A percentile compares a stretch with the other conserved stretches of the same genome.
These are phyloP conservation scores for Drosophila rufa DNA, from an alignment of 1,140 invertebrate genomes.

Conservation along the genomic window DNA sequence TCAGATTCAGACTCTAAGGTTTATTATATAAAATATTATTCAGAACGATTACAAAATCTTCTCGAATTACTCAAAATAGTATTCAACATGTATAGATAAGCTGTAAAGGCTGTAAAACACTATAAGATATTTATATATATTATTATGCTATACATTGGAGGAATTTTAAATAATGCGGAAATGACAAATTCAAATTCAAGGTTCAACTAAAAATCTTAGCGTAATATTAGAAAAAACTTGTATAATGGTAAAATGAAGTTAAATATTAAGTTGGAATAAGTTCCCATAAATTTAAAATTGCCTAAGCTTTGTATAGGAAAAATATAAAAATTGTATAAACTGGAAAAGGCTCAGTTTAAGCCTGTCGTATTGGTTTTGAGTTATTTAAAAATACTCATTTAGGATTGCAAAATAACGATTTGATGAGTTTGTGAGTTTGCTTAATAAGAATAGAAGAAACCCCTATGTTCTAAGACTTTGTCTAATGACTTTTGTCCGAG, in stretches of 20 bases:
- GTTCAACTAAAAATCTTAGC: background rate
- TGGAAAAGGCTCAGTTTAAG: too few relatives aligned
- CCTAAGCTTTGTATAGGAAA: too few relatives aligned
- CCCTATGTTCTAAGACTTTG: background rate
- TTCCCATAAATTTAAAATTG: too few relatives aligned
- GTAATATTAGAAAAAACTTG: background rate
- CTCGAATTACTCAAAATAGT: background rate
- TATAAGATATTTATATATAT: too few relatives aligned
- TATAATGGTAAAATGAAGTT: background rate
- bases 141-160: too few relatives aligned
- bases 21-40: too few relatives aligned
- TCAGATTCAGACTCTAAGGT: background rate
- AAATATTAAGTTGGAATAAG: background rate
- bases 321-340: too few relatives aligned
- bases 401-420: too few relatives aligned
- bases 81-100: background rate
- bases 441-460: background rate
- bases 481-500: slow-evolving; percentile 1
- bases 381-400: background rate
- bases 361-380: background rate
- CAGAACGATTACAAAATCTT: too few relatives aligned
- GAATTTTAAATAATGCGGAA: background rate
- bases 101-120: background rate
- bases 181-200: background rate
- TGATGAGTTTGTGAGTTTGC: background rate